phyloP scores from a whole-genome alignment of 2,113 vertebrate species.

The Recurvirostra avosetta region DNA sequence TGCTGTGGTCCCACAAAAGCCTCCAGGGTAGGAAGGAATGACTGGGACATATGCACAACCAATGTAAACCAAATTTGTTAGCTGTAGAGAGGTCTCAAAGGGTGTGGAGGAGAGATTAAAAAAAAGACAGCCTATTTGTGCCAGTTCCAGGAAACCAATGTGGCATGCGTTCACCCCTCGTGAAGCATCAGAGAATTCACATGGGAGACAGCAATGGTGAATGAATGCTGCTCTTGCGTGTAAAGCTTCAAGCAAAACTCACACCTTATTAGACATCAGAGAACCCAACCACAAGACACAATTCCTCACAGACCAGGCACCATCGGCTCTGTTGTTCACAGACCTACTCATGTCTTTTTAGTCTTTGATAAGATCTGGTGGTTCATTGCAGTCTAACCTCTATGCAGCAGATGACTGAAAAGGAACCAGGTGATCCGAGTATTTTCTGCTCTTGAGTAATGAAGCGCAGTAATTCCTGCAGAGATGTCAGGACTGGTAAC shows the following conservation, averaged over 20 bases:
- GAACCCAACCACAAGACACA: neutral
- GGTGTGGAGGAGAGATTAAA: neutral
- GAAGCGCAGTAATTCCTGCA: neutral
- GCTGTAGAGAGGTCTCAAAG: neutral
- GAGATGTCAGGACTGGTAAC: neutral
- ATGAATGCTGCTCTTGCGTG: neutral
- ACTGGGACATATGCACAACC: neutral
- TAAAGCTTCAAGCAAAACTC: neutral
- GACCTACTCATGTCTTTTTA: neutral
- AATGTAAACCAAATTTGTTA: neutral
- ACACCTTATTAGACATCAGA: neutral
- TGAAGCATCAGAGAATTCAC: neutral
- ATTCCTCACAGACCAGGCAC: neutral
- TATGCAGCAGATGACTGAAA: neutral
- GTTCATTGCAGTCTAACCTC: neutral
- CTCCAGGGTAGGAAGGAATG: neutral
- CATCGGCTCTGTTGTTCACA: neutral
- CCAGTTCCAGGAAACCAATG: neutral
- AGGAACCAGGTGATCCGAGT: neutral
- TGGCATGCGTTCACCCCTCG: neutral
- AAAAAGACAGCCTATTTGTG: neutral
- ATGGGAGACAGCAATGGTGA: neutral
- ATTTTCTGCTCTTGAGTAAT: neutral
- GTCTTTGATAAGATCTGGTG: constrained; percentile 24
- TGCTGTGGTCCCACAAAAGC: neutral